Base-by-base conservation (phyloP, 2,113 vertebrate genomes). In the Dicrurus megarhynchus region DNA sequence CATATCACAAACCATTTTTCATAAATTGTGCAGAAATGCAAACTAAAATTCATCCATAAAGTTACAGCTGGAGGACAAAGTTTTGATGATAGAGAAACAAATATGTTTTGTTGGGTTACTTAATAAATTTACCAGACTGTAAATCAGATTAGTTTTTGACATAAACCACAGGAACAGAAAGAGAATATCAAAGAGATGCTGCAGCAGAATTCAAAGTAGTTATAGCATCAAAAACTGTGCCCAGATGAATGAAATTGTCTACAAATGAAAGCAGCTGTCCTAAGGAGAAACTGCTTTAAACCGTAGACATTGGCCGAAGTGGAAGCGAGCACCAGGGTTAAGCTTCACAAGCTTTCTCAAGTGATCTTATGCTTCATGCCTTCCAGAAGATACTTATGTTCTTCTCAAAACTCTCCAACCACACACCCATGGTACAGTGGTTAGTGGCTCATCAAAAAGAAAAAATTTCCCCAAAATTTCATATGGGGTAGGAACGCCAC, bases 11-110 rank as follows among this genome's bases (percentile, higher is more conserved):
- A 81, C 30, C 46, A 65, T 81, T 92, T 81, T 77, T 77, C 78
- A 84, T 18, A 55, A 71, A 85, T 33, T 50, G 52, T 68, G 53
- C 53, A 89, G 71, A 93, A 94, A 80, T 63, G 52, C 32, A 89
- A 83, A 49, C 52, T 32, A 91, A 93, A 76, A 80, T 53, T 44
- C 8, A 5, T n/a, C 32, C 61, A 79, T 79, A 83, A 93, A 89
- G 35, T 63, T 59, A 67, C 11, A 86, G n/a, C 32, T 63, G 42
- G 52, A 95, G 39, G 52, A 89, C n/a, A 86, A 86, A 65, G 9
- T 55, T 89, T 83, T 75, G 71, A 70, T n/a, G 37, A 67, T 44
- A 67, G 7, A 65, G 50, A 88, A 80, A 65, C 6, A 81, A 65
- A 16, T 65, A 42, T 42, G 4, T 90, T 70, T 70, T 37, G 16